Evolutionary conservation across 1,140 invertebrate species (phyloP).

Genomic region (Polypedilum pembai): DNA sequence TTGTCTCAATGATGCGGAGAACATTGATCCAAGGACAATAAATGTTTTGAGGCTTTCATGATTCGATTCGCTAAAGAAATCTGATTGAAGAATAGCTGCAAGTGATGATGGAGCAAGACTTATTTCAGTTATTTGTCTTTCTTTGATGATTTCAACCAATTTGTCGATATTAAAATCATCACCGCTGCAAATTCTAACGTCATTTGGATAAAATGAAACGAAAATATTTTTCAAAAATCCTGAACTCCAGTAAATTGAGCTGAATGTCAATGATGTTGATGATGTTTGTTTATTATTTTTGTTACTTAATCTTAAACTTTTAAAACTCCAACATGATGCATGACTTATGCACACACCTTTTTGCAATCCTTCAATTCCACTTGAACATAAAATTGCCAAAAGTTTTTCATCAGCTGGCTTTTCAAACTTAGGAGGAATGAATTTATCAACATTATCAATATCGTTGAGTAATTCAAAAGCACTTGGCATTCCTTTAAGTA

Average conservation of each 20-base stretch:
- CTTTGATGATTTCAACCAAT: constrained; percentile 38
- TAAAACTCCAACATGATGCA: not conserved
- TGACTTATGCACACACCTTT: constrained; percentile 54
- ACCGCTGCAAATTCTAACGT: constrained; percentile 31
- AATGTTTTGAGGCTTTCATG: not conserved
- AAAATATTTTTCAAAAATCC: constrained; percentile 36
- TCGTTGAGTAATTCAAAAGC: not conserved
- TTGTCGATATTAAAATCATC: constrained; percentile 34
- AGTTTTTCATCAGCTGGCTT: not conserved
- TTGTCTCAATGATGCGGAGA: not conserved
- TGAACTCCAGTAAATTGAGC: constrained; percentile 41
- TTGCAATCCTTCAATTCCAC: constrained; percentile 68
- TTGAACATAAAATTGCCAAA: constrained; percentile 48
- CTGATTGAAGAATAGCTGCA: not conserved
- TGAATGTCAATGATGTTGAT: constrained; percentile 33
- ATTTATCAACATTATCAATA: not conserved
- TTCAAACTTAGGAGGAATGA: not conserved
- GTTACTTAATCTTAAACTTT: too few relatives aligned
- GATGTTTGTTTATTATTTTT: not conserved
- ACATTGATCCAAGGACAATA: not conserved
- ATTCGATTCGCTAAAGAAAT: not conserved
- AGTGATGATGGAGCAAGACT: not conserved
- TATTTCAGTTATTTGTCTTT: constrained; percentile 29
- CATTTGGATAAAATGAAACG: constrained; percentile 32
- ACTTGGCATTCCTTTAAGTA: not conserved